phyloP scores from a whole-genome alignment of 2,113 vertebrate species.

The Hippocampus guttulatus region DNA sequence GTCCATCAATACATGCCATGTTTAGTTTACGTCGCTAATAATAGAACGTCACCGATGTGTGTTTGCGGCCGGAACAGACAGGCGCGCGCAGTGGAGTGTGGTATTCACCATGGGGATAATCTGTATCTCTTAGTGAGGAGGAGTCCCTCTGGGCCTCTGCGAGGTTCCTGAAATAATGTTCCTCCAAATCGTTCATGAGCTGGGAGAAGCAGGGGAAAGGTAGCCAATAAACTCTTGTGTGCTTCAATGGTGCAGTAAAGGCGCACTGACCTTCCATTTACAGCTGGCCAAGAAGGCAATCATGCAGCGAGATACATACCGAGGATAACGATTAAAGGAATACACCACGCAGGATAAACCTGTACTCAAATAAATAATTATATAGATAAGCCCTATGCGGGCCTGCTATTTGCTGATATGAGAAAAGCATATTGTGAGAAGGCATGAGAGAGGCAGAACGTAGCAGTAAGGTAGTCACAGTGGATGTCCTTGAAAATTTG shows the following conservation, averaged over 20 bases:
- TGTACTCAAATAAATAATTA: constrained; percentile 34
- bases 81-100: constrained; percentile 19
- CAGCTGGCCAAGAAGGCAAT: constrained; percentile 14
- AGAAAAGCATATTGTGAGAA: constrained; percentile 35
- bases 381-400: constrained; percentile 18
- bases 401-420: constrained; percentile 35
- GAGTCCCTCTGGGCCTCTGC: constrained; percentile 23
- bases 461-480: too few relatives aligned
- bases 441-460: neutral
- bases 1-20: constrained; percentile 41
- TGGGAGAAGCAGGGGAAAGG: constrained; percentile 16
- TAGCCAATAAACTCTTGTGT: constrained; percentile 24
- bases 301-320: constrained; percentile 26
- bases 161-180: constrained; percentile 36
- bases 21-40: constrained; percentile 48
- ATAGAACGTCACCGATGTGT: constrained; percentile 33
- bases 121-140: constrained; percentile 23
- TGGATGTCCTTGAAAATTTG: too few relatives aligned
- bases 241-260: constrained; percentile 1
- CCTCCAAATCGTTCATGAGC: constrained; percentile 37
- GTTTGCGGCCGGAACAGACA: constrained; percentile 32
- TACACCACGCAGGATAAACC: constrained; percentile 31
- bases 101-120: constrained; percentile 41
- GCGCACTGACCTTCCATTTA: constrained; percentile 25
- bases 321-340: constrained; percentile 32